A percentile compares a stretch with the other conserved stretches of the same genome.
Evolutionary conservation across 2,797 vertebrate species (phyloP).

Genomic region (Eleutherodactylus coqui): DNA sequence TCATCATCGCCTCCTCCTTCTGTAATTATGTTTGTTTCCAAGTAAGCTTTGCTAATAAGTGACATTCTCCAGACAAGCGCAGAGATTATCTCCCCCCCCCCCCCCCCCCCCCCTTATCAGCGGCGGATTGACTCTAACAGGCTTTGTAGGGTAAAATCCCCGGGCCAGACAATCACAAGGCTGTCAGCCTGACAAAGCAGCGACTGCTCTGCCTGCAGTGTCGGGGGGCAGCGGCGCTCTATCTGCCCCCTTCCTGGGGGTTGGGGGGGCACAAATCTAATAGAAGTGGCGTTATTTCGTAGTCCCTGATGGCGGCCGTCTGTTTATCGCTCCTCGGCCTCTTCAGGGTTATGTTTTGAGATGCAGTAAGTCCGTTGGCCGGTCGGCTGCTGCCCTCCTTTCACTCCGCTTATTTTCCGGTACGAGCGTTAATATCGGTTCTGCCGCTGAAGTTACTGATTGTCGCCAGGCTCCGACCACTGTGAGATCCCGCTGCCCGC

Average conservation of each 20-base stretch:
- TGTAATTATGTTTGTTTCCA: constrained; percentile 46
- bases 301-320: constrained; percentile 5
- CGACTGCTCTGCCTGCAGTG: constrained; percentile 19
- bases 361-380: background rate
- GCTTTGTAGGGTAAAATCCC: constrained; percentile 55
- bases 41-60: constrained; percentile 50
- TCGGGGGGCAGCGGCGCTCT: constrained; percentile 29
- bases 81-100: constrained; percentile 46
- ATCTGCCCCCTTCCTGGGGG: constrained; percentile 31
- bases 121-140: constrained; percentile 54
- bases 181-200: constrained; percentile 52
- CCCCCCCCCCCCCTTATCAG: constrained; percentile 51
- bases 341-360: background rate
- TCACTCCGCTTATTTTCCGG: background rate
- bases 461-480: no score
- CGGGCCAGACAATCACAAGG: constrained; percentile 44
- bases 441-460: no score
- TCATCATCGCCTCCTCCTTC: background rate
- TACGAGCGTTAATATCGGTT: background rate
- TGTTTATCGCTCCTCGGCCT: background rate
- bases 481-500: no score
- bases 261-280: background rate
- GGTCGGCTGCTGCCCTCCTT: background rate
- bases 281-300: constrained; percentile 8
- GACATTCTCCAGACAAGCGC: constrained; percentile 52